phyloP scores from a whole-genome alignment of 2,113 vertebrate genomes.

The Callocephalon fimbriatum region DNA sequence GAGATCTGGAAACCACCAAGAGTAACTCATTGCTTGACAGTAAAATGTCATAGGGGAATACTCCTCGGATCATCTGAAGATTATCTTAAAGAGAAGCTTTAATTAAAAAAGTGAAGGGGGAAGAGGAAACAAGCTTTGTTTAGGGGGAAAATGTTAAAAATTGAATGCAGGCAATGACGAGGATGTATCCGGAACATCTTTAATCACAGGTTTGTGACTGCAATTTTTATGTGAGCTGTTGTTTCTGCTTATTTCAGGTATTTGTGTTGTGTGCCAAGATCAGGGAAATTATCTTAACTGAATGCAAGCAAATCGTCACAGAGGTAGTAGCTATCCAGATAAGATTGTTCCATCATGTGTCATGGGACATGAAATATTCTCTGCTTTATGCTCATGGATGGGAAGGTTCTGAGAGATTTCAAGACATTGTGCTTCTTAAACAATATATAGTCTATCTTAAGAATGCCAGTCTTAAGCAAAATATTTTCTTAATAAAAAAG shows the following conservation, averaged over 20 bases:
- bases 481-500: background rate
- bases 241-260: background rate
- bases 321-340: background rate
- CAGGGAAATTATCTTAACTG: background rate
- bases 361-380: background rate
- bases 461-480: background rate
- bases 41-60: background rate
- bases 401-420: background rate
- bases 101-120: background rate
- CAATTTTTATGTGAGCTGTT: background rate
- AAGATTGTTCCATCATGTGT: accelerated
- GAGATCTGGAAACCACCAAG: background rate
- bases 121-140: background rate
- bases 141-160: background rate
- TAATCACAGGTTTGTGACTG: background rate
- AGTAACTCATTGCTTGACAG: background rate
- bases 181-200: background rate
- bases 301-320: background rate
- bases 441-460: background rate
- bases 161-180: background rate
- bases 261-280: background rate
- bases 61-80: background rate
- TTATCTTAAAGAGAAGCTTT: background rate
- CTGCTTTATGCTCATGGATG: background rate
- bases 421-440: background rate